phyloP scores from a whole-genome alignment of 1,140 invertebrate genomes.

The Pseudobourletiella spinata region DNA sequence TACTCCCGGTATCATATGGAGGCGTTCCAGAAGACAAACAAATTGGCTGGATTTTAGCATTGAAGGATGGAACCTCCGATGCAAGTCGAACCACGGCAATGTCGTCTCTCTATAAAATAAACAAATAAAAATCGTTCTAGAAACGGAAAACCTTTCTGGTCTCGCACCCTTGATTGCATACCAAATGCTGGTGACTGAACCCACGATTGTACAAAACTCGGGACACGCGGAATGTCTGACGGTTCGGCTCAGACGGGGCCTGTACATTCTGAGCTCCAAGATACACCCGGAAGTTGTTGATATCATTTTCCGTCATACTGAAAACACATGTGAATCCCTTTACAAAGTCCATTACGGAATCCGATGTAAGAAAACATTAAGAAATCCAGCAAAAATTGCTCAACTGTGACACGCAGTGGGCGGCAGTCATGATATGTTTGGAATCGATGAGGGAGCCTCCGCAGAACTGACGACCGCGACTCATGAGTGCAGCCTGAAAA shows the following conservation, averaged over 20 bases:
- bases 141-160: too few species aligned
- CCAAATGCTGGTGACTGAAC: conserved; percentile 23
- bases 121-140: too few species aligned
- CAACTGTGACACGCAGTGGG: not conserved
- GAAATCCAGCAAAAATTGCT: not conserved
- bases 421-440: conserved; percentile 16
- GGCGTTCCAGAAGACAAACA: conserved; percentile 51
- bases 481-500: conserved; percentile 24
- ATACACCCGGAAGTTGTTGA: conserved; percentile 3
- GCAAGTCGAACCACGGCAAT: conserved; percentile 75
- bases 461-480: conserved; percentile 24
- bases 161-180: too few species aligned
- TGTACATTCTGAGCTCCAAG: conserved; percentile 15
- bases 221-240: not conserved
- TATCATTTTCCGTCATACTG: not conserved
- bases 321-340: not conserved
- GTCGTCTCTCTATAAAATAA: conserved; percentile 74
- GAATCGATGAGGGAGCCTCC: conserved; percentile 24
- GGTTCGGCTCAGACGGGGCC: not conserved
- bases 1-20: conserved; percentile 3
- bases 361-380: not conserved
- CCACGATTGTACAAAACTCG: conserved; percentile 22
- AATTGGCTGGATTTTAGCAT: conserved; percentile 64
- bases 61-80: conserved; percentile 59
- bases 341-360: not conserved